Base-by-base conservation (phyloP, 2,888 invertebrate species). In the Caenorhabditis macrosperma region DNA sequence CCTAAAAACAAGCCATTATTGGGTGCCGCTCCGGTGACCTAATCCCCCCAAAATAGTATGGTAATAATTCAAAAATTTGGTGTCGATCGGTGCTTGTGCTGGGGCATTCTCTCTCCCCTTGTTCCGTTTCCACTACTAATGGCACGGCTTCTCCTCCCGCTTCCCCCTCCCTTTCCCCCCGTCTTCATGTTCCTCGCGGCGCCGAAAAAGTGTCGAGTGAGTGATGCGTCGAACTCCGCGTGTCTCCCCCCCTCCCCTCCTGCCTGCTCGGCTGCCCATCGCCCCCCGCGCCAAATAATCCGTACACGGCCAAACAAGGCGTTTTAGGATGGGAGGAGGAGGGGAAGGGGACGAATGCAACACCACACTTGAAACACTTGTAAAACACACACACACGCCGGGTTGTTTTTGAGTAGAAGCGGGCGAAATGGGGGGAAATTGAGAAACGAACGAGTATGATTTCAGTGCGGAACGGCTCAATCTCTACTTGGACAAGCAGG, bases 381-480 rank as follows among this genome's bases (percentile, higher is more conserved):
- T 38, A 28, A 54, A 50, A 41, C 15, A 64, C 46, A 22, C 48
- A n/a, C n/a, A n/a, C n/a, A n/a, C n/a, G n/a, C n/a, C n/a, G n/a
- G n/a, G n/a, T n/a, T n/a, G n/a, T n/a, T n/a, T n/a, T n/a, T n/a
- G n/a, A n/a, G n/a, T 24, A 63, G 38, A 30, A 69, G 44, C 28
- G 44, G 44, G 9, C 20, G 9, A 30, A n/a, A 63, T 26, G 5
- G n/a, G 7, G 24, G 4, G 28, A 30, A 22, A 26, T 1, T 20
- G 20, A 24, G 12, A 38, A 38, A 38, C 9, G 38, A 12, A 10
- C 2, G 38, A 15, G 38, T 12, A 38, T 5, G 38, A 38, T 68
- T 89, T 88, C 83, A 90, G 90, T 76, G 90, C 90, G 60, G 90
- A 90, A 77, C 88, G 90, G 38, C 86, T 90, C 63, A 90, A 90